Evolutionary conservation across 2,888 invertebrate species (phyloP).

Genomic region (Eupithecia subfuscata): DNA sequence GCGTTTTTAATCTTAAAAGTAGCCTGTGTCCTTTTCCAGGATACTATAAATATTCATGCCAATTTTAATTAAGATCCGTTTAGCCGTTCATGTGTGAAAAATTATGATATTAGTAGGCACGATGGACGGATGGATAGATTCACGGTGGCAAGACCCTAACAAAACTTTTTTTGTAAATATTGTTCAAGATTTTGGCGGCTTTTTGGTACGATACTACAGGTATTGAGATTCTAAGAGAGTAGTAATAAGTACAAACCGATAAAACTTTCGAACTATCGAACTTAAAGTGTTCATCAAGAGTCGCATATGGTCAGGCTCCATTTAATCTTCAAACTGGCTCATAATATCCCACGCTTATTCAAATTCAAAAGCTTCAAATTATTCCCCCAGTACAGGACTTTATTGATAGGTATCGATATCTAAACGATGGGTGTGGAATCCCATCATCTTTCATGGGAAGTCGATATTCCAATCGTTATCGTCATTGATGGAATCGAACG

Average conservation of each 20-base stretch:
- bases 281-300: neutral
- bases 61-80: neutral
- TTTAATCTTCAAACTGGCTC: neutral
- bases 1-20: neutral
- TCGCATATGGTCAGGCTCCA: neutral
- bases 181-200: too few relatives aligned
- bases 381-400: slow-evolving; percentile 20
- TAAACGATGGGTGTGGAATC: slow-evolving; percentile 26
- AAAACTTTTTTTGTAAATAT: too few relatives aligned
- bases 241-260: too few relatives aligned
- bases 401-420: slow-evolving; percentile 27
- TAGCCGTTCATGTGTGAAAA: neutral
- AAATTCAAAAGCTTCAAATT: slow-evolving; percentile 15
- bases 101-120: too few relatives aligned
- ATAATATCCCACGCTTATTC: slow-evolving; percentile 22
- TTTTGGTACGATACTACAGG: too few relatives aligned
- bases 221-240: too few relatives aligned
- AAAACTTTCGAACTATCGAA: neutral
- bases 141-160: neutral
- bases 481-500: slow-evolving; percentile 10
- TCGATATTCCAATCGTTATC: slow-evolving; percentile 20
- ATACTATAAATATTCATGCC: neutral
- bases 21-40: neutral
- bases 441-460: slow-evolving; percentile 26
- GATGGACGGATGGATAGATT: neutral